Base-by-base conservation (phyloP, 2,797 vertebrate species). In the Octomys mimax region DNA sequence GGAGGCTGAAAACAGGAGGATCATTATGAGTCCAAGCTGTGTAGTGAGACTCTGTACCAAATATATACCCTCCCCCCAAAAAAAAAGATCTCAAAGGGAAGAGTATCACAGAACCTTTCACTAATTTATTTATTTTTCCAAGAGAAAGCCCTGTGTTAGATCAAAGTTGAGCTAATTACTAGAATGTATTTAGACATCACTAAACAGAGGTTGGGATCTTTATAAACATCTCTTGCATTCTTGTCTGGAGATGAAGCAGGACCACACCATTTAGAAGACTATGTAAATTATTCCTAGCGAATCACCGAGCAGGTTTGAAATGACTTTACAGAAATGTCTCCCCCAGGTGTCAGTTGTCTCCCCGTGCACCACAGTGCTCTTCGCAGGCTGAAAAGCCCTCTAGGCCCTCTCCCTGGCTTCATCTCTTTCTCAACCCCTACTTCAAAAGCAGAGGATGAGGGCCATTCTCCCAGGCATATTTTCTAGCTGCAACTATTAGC, bases 391-490 rank as follows among this genome's bases (percentile, higher is more conserved):
- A 92, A 92, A 21, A 46, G 91, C 39, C 57, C 91, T 98, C 97
- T 61, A 66, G 73, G 80, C 90, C 83, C 88, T 78, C 93, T 98
- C 85, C 88, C 82, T 88, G 94, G 92, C 97, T 98, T 98, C 97
- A 93, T 97, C 96, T 96, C 89, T 96, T 93, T 96, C 89, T 94
- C 95, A 96, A 91, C 82, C 95, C 73, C 93, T 90, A 91, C 96
- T 98, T 98, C 97, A 98, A 96, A 97, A 97, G 96, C 79, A 91
- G 89, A 96, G 95, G 96, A 97, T 97, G 98, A 98, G 96, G 94
- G 83, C 46, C 96, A 75, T 97, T 97, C 96, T 98, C 92, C 87
- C 71, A 89, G 57, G 96, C 16, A 91, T 91, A 92, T 95, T 75
- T 97, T 85, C 87, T 96, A 95, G 85, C 95, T 94, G 81, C 83